These are phyloP conservation scores for Xylophagus ater DNA, from an alignment of 2,888 invertebrate genomes.

Conservation along the genomic window DNA sequence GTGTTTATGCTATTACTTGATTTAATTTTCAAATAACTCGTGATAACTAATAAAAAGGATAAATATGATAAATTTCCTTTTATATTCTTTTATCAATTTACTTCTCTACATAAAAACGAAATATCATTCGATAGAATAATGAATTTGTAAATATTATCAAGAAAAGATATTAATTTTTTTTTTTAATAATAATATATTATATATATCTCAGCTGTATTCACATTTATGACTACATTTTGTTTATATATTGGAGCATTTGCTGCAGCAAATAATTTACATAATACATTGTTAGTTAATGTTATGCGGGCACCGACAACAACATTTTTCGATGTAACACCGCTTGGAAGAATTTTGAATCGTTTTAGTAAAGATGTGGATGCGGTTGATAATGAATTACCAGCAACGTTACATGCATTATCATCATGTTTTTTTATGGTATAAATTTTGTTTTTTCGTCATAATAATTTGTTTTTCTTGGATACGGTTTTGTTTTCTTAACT, in stretches of 20 bases:
- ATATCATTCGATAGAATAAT: too few species aligned
- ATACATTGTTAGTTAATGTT: conserved; percentile 43
- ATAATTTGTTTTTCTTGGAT: conserved; percentile 1
- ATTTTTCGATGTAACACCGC: conserved; percentile 60
- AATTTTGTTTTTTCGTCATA: conserved; percentile 14
- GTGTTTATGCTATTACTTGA: conserved; percentile 12
- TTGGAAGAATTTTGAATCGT: conserved; percentile 56
- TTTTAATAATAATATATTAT: conserved; percentile 2
- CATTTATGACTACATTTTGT: conserved; percentile 45
- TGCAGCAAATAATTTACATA: conserved; percentile 51
- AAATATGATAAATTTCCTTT: too few species aligned
- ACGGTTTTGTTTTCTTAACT: too few species aligned
- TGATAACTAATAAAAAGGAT: too few species aligned
- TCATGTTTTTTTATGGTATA: conserved; percentile 40
- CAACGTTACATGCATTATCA: conserved; percentile 41
- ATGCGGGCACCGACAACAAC: conserved; percentile 50
- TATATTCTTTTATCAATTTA: too few species aligned
- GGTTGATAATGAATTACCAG: conserved; percentile 50
- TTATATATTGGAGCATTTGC: conserved; percentile 48
- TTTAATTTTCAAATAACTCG: too few species aligned
- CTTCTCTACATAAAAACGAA: too few species aligned
- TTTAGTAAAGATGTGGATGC: conserved; percentile 57
- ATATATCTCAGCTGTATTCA: conserved; percentile 37
- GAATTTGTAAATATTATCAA: too few species aligned
- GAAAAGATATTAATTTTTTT: too few species aligned